Evolutionary conservation across 1,140 invertebrate genomes (phyloP).

Genomic region (Rhagoletis zephyria): DNA sequence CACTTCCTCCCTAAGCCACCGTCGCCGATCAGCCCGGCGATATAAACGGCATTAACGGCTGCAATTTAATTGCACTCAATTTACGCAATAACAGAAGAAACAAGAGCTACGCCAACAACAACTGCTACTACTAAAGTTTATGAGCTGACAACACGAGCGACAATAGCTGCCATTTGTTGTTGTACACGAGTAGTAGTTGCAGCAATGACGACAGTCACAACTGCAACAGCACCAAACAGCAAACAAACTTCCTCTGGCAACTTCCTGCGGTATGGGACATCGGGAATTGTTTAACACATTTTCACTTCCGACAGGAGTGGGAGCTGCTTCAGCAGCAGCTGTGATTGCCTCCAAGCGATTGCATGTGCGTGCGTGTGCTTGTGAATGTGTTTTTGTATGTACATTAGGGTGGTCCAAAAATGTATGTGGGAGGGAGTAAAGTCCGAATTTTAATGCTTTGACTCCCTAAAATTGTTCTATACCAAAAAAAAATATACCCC

Average conservation of each 20-base stretch:
- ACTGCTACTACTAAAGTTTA: not conserved
- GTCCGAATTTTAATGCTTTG: too few species aligned
- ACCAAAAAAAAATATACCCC: too few species aligned
- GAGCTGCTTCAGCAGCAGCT: constrained; percentile 3
- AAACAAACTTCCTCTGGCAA: constrained; percentile 39
- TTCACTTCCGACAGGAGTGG: constrained; percentile 15
- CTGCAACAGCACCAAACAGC: not conserved
- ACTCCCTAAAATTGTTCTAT: too few species aligned
- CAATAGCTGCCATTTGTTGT: not conserved
- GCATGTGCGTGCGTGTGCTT: not conserved
- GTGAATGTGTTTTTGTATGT: not conserved
- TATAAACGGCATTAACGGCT: not conserved
- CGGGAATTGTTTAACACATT: constrained; percentile 49
- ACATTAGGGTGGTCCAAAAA: not conserved
- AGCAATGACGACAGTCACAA: not conserved
- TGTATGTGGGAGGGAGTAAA: too few species aligned
- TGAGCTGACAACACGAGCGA: constrained; percentile 35
- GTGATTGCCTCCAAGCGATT: not conserved
- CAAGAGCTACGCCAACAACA: not conserved
- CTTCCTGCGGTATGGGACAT: constrained; percentile 34
- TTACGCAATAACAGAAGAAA: constrained; percentile 41
- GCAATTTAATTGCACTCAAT: constrained; percentile 52
- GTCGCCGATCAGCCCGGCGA: not conserved
- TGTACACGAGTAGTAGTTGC: not conserved
- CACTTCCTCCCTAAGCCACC: not conserved